Evolutionary conservation across 2,113 vertebrate genomes (phyloP).

Genomic region (Nothocercus nigrocapillus): DNA sequence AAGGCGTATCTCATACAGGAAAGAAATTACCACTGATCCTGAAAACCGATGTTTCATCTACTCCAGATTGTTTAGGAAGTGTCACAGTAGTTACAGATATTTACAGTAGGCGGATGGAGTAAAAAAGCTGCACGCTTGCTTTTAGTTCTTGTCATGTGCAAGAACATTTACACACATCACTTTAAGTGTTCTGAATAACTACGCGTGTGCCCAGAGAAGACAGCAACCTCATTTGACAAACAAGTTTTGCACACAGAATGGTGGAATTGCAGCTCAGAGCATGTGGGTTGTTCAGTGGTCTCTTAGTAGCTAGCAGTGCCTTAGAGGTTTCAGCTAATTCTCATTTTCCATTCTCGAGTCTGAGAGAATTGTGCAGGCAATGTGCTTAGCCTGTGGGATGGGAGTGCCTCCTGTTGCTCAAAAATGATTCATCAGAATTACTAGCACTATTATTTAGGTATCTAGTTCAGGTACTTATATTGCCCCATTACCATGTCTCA

Average conservation of each 20-base stretch:
- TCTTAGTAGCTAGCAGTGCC: neutral
- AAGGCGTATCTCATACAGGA: neutral
- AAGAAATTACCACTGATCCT: neutral
- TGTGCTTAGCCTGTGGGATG: conserved; percentile 68
- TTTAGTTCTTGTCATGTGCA: neutral
- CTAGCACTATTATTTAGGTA: conserved; percentile 60
- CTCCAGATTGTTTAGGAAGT: neutral
- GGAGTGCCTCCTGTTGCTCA: conserved; percentile 76
- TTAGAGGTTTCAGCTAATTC: conserved; percentile 46
- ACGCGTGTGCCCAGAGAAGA: neutral
- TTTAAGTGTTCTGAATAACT: conserved; percentile 10
- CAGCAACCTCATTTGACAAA: conserved; percentile 32
- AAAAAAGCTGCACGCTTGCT: neutral
- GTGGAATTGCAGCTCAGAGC: neutral
- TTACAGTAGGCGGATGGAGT: neutral
- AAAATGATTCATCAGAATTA: conserved; percentile 74
- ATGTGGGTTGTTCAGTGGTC: neutral
- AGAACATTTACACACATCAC: neutral
- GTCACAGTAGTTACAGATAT: neutral
- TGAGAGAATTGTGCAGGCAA: conserved; percentile 27
- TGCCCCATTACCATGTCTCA: conserved; percentile 59
- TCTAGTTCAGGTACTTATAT: conserved; percentile 40
- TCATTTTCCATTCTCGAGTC: conserved; percentile 46
- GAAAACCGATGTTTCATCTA: neutral
- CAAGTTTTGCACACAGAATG: neutral